These are phyloP conservation scores for Ptychadena robeensis DNA, from an alignment of 2,797 vertebrate species.

Conservation along the genomic window DNA sequence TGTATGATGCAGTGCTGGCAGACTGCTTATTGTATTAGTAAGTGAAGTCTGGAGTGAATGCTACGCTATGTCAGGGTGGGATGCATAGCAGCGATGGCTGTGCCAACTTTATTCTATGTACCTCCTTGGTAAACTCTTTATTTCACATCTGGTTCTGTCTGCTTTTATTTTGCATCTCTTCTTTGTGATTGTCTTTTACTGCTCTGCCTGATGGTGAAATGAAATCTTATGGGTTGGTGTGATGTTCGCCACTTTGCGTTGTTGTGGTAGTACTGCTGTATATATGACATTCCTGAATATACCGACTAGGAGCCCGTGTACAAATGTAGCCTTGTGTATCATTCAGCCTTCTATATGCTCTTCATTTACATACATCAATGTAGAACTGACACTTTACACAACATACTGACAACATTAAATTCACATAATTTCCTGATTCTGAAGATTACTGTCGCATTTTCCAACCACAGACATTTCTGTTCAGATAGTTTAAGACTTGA, in stretches of 20 bases:
- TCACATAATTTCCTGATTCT: neutral
- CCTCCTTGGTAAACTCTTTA: neutral
- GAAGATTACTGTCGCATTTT: neutral
- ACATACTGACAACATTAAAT: neutral
- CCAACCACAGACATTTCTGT: neutral
- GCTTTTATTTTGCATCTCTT: neutral
- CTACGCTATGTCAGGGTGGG: no score
- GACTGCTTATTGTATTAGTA: no score
- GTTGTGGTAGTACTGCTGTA: no score
- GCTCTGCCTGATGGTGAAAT: no score
- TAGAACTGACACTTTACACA: no score
- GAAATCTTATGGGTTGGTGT: no score
- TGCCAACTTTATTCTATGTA: neutral
- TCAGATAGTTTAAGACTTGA: neutral
- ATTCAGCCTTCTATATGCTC: neutral
- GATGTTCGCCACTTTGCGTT: no score
- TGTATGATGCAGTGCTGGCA: neutral
- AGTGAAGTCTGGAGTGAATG: no score
- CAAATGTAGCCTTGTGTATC: no score
- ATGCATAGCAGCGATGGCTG: no score
- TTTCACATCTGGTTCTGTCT: neutral
- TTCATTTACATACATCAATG: neutral
- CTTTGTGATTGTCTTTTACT: no score
- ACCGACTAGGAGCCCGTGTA: neutral
- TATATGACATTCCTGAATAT: neutral